A percentile compares a stretch with the other conserved stretches of the same genome.
Conservation (phyloP, 2,797 vertebrate species). For the Crax fasciolata region DNA sequence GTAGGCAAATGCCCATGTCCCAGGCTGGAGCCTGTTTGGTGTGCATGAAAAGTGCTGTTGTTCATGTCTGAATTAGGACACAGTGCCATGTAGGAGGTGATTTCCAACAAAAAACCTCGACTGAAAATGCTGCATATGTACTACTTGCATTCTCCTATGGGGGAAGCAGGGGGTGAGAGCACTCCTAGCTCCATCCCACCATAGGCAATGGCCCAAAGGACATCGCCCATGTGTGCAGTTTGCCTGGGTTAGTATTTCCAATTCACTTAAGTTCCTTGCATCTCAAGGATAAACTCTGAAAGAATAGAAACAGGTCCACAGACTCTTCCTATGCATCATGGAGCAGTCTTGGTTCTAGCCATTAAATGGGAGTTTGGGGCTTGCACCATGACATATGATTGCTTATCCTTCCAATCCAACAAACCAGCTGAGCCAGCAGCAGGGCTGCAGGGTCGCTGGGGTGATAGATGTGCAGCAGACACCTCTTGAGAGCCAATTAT, state of each 20-base stretch:
- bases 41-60: not conserved
- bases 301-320: not conserved
- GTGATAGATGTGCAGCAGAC: not conserved
- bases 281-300: not conserved
- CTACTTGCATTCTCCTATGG: not conserved
- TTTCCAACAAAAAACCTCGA: not conserved
- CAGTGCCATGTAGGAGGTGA: not conserved
- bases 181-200: not conserved
- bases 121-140: not conserved
- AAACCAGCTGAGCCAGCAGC: not conserved
- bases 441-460: rapidly evolving
- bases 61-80: not conserved
- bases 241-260: not conserved
- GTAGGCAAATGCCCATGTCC: not conserved
- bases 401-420: not conserved
- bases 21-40: not conserved
- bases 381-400: not conserved
- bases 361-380: not conserved
- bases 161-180: not conserved
- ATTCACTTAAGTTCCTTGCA: not conserved
- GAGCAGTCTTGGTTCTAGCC: not conserved
- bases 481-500: no score
- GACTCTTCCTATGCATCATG: not conserved
- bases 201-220: not conserved
- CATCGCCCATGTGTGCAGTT: rapidly evolving